Base-by-base conservation (phyloP, 2,113 vertebrate genomes). In the Pelusios castaneus region DNA sequence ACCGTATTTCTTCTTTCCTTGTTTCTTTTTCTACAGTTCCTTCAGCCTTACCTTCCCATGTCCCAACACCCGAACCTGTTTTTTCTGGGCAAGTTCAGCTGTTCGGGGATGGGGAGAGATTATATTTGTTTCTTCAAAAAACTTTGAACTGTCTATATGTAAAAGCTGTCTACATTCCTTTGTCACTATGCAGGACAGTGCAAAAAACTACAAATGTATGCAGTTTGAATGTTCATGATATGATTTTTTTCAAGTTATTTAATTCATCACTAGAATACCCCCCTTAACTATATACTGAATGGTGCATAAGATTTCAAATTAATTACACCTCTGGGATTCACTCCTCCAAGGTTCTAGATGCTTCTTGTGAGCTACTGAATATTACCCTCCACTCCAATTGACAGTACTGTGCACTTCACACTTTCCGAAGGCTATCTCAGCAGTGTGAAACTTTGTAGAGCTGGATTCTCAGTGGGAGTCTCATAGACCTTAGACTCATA, bases 281-380 rank as follows among this genome's bases (percentile, higher is more conserved):
- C 38, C 10, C 19, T 5, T 47, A 10, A 38, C 70, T 73, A 6
- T 70, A 27, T 3, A 41, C 6, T 79, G 82, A 34, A 16, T 79
- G n/a, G 43, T 31, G 3, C 45, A 47, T 34, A 2, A 10, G 43
- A 83, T 31, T 29, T 5, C 0, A 3, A 11, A 5, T 43, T 45
- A 47, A 17, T 24, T 21, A 13, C 0, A 1, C 4, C 10, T 89
- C 41, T 84, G 54, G 22, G 82, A 5, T 8, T 0, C 1, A 21
- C 5, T 14, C 4, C 63, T 7, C 31, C 52, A 79, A 73, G 34
- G 16, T 43, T 70, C 49, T 14, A 43, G 21, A 5, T 43, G n/a
- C 21, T 43, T n/a, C 14, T 31, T 41, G 38, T 22, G 67, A 73
- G 38, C 22, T 41, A 10, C 70, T 24, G 70, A 75, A 43, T 25